Base-by-base conservation (phyloP, 2,888 invertebrate genomes). In the Yponomeuta malinellus region DNA sequence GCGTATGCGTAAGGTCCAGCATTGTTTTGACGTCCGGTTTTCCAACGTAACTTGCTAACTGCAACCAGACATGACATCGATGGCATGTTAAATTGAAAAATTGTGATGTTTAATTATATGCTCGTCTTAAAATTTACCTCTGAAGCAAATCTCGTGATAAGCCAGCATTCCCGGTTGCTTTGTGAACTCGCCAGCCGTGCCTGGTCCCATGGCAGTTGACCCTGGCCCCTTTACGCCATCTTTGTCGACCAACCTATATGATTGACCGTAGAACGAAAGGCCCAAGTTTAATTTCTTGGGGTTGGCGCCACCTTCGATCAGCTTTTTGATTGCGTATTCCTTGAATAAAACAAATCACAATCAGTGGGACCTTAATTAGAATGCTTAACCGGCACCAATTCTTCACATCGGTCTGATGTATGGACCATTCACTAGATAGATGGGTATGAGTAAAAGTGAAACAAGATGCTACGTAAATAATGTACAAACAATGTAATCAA, bases 121-220 rank as follows among this genome's bases (percentile, higher is more conserved):
- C n/a, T 64, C 64, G 23, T 23, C 1, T 29, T 64, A n/a, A 64
- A 63, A 23, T 23, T 37, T 75, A 93, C 93, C 87, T 85, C 94
- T 93, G 71, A 95, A 94, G 78, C 97, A 97, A 74, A 97, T 95
- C 90, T 97, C 97, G 78, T 97, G 96, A 82, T 97, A 97, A 0
- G 97, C 95, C 77, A 97, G 82, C 96, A 97, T 97, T 78, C 97
- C 97, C 0, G 97, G 96, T 83, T 97, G 97, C 74, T 95, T 95
- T 0, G 97, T 97, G 74, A 94, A 95, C 80, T 96, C 96, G 33
- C 97, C 97, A 0, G 96, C 93, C 70, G 94, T 94, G 0, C 97
- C 98, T 0, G 97, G 95, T 0, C 96, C 97, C 0, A 93, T 93
- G 0, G 95, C 93, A 0, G 95, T 86, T 2, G 94, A 92, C 0